Percentiles rank a stretch among this genome's conserved stretches.
Evolutionary conservation across 2,113 vertebrate species (phyloP).

Genomic region (Peromyscus maniculatus): DNA sequence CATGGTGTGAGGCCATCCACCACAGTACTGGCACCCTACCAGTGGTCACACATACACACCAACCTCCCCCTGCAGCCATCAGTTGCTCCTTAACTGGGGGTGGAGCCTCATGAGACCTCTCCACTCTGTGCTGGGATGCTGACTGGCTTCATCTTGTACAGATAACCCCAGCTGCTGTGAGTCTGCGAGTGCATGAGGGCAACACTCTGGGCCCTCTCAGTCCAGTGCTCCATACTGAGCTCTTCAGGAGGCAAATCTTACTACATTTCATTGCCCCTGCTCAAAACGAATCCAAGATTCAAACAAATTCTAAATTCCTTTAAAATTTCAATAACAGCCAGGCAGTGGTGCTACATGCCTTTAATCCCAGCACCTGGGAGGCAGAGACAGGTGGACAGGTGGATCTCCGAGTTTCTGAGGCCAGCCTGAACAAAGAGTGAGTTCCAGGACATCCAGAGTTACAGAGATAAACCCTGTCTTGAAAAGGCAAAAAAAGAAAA

Average conservation of each 20-base stretch:
- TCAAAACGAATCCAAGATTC: constrained; percentile 32
- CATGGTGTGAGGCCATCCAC: background rate
- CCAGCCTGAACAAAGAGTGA: background rate
- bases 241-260: constrained; percentile 18
- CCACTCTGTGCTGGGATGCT: too few species aligned
- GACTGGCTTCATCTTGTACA: background rate
- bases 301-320: constrained; percentile 15
- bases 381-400: background rate
- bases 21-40: background rate
- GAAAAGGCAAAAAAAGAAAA: background rate
- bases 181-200: background rate
- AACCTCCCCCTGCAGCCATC: background rate
- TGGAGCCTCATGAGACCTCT: background rate
- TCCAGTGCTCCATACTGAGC: background rate
- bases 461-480: background rate
- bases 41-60: background rate
- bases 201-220: background rate
- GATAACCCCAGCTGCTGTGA: background rate
- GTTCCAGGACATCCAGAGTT: background rate
- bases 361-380: too few species aligned
- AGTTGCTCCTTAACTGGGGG: background rate
- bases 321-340: background rate
- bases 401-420: background rate
- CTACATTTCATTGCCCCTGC: background rate
- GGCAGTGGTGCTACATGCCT: too few species aligned